Percentiles rank a stretch among this genome's conserved stretches.
Evolutionary conservation across 1,140 invertebrate species (phyloP).

Genomic region (Acromyrmex charruanus): DNA sequence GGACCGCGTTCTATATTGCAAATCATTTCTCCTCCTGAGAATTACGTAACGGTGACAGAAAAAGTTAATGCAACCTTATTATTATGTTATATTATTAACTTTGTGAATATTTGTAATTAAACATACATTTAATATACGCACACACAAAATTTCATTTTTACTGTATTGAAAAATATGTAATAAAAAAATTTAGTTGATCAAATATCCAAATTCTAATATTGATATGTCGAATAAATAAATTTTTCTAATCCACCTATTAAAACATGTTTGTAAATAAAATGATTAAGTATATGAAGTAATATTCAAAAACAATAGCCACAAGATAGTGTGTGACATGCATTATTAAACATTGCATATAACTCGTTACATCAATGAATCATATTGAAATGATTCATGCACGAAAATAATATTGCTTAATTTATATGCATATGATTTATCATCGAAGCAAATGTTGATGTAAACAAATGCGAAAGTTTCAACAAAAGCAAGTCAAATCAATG

Average conservation of each 20-base stretch:
- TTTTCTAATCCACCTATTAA: neutral
- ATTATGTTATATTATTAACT: slow-evolving; percentile 10
- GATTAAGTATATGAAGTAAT: neutral
- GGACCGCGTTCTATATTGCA: slow-evolving; percentile 53
- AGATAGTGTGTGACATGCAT: neutral
- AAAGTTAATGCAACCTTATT: slow-evolving; percentile 16
- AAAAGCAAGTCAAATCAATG: neutral
- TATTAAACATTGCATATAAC: neutral
- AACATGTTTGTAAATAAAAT: neutral
- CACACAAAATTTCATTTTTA: neutral
- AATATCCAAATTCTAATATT: neutral
- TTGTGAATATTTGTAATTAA: slow-evolving; percentile 11
- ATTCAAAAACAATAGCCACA: neutral
- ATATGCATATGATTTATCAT: slow-evolving; percentile 13
- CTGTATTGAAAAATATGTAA: neutral
- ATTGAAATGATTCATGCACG: neutral
- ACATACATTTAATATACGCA: neutral
- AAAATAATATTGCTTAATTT: slow-evolving; percentile 27
- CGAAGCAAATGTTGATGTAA: slow-evolving; percentile 2
- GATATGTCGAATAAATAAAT: neutral
- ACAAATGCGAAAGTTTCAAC: neutral
- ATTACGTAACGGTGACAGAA: slow-evolving; percentile 30
- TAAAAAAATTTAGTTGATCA: neutral
- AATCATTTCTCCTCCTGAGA: slow-evolving; percentile 42
- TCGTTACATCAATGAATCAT: neutral